Percentiles rank a stretch among this genome's conserved stretches.
These are phyloP conservation scores for Calliphora vicina DNA, from an alignment of 1,140 invertebrate genomes.

Conservation along the genomic window DNA sequence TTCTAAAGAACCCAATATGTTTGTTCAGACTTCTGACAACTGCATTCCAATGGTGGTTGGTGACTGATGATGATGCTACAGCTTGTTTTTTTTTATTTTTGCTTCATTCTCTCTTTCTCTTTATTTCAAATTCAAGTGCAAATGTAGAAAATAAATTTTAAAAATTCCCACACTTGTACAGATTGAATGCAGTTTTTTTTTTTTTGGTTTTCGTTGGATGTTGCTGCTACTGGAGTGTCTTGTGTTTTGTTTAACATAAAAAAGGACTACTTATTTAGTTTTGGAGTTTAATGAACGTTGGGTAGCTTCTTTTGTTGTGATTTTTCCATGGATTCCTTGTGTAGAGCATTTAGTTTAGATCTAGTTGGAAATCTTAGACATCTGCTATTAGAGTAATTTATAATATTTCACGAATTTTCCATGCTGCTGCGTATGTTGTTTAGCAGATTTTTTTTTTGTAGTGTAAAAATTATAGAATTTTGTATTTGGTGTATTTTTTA, in stretches of 20 bases:
- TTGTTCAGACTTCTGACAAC: not conserved
- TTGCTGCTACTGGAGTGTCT: not conserved
- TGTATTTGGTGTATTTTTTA: not conserved
- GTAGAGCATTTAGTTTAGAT: not conserved
- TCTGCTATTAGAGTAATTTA: not conserved
- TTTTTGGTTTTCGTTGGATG: not conserved
- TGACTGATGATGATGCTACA: not conserved
- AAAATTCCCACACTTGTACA: slow-evolving; percentile 2
- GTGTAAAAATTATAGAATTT: not conserved
- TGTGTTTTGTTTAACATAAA: not conserved
- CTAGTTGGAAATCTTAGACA: not conserved
- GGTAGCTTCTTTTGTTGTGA: not conserved
- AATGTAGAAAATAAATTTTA: not conserved
- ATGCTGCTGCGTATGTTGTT: too few species aligned
- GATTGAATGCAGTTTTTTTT: not conserved
- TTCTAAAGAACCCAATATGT: not conserved
- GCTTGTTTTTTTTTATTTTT: not conserved
- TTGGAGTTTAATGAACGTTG: not conserved
- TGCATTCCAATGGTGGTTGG: not conserved
- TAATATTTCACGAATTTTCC: too few species aligned
- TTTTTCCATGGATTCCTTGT: not conserved
- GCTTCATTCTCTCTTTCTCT: not conserved
- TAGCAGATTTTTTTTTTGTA: not conserved
- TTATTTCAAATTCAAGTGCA: not conserved
- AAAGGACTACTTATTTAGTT: not conserved